Base-by-base conservation (phyloP, 2,797 vertebrate genomes). In the Brachyalestes nurse region DNA sequence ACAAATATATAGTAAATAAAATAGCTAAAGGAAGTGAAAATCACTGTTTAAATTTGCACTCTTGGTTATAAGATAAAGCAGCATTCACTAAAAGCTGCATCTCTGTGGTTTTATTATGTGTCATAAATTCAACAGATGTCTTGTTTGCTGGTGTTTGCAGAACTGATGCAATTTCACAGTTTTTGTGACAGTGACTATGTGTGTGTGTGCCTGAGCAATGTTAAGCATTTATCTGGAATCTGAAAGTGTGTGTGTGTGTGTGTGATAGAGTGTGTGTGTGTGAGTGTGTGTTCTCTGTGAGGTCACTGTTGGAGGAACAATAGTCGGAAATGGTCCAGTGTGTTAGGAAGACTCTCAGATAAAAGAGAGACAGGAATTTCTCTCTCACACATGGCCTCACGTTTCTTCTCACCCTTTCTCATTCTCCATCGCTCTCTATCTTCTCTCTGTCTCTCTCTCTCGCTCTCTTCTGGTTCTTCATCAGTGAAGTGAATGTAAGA, bases 231-330 rank as follows among this genome's bases (percentile, higher is more conserved):
- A 77, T 78, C 28, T 81, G 70, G 55, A 66, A 25, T 67, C 5
- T 21, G 53, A 42, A 12, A 6, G 1, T 45, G 42, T 45, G 45
- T 47, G 45, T 47, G 13, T 67, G 10, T n/a, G n/a, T n/a, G n/a
- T n/a, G n/a, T n/a, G n/a, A n/a, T 38, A 55, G 64, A 61, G 70
- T 40, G 53, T 34, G 72, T 55, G 77, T 62, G 79, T 83, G 76
- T 65, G 72, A 45, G 77, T 67, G 79, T 25, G 49, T 72, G 71
- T 80, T 74, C 84, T 88, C 86, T 88, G 82, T 84, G 73, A 75
- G 78, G 86, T 80, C 40, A 70, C 75, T 77, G 88, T n/a, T 76
- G 77, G 4, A 55, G 12, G 75, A 92, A 95, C 93, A 94, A 94
- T 93, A 64, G 81, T 71, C 76, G 93, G 92, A 94, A 94, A 90